phyloP scores from a whole-genome alignment of 1,140 invertebrate species.

The Lepidotrigona ventralis region DNA sequence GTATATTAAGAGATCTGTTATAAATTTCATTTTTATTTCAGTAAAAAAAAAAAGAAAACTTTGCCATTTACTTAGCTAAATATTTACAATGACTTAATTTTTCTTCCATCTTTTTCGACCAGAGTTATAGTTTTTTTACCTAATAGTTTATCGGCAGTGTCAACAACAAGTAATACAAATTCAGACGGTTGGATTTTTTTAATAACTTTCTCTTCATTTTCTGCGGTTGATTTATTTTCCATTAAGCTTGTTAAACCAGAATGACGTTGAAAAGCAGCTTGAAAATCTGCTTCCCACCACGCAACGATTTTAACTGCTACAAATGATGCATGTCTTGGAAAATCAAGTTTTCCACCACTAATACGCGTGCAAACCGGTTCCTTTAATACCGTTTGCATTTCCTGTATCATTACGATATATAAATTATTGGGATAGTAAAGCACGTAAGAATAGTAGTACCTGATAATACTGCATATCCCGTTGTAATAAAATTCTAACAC shows the following conservation, averaged over 20 bases:
- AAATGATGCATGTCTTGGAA: constrained; percentile 89
- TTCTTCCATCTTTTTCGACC: neutral
- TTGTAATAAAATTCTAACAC: constrained; percentile 88
- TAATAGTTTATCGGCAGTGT: constrained; percentile 85
- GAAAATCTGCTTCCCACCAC: constrained; percentile 88
- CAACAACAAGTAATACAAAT: constrained; percentile 85
- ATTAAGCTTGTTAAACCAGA: constrained; percentile 79
- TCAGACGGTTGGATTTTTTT: constrained; percentile 87
- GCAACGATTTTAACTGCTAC: constrained; percentile 88
- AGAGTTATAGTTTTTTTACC: constrained; percentile 51
- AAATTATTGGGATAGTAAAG: neutral
- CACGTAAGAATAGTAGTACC: constrained; percentile 74
- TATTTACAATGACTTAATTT: neutral
- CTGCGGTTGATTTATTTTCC: constrained; percentile 30
- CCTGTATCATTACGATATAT: constrained; percentile 74
- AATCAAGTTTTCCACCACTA: constrained; percentile 88
- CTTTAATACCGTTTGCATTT: constrained; percentile 87
- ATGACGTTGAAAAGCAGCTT: constrained; percentile 79
- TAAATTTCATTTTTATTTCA: neutral
- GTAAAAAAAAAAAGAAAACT: neutral
- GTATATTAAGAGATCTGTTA: too few species aligned
- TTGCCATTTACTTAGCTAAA: neutral
- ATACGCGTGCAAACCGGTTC: constrained; percentile 87
- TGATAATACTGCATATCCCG: constrained; percentile 90
- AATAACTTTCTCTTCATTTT: constrained; percentile 80